These are phyloP conservation scores for Callionymus lyra DNA, from an alignment of 2,113 vertebrate genomes.

Conservation along the genomic window DNA sequence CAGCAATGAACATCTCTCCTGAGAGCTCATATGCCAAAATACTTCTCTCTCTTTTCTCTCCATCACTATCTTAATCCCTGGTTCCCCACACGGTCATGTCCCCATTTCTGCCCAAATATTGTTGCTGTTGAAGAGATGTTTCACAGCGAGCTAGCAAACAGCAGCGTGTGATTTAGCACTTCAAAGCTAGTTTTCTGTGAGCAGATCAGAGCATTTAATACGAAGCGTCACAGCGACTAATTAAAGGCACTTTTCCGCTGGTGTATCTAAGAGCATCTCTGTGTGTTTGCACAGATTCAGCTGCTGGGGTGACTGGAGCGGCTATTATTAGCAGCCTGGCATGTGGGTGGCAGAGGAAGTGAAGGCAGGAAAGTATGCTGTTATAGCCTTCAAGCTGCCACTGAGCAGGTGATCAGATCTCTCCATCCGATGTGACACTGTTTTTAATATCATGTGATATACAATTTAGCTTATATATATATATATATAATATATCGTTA, in stretches of 20 bases:
- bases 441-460: too few species aligned
- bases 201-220: too few species aligned
- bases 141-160: too few species aligned
- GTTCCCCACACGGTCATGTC: too few species aligned
- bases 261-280: constrained; percentile 2
- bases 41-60: constrained; percentile 1
- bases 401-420: constrained; percentile 9
- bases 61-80: background rate
- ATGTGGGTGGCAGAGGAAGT: constrained; percentile 51
- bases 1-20: constrained; percentile 19
- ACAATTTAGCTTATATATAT: too few species aligned
- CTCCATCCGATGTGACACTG: too few species aligned
- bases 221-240: too few species aligned
- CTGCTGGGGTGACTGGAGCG: constrained; percentile 48
- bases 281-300: constrained; percentile 35
- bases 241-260: too few species aligned
- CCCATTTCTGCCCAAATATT: constrained; percentile 7
- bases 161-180: too few species aligned
- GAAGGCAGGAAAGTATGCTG: constrained; percentile 29
- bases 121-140: too few species aligned
- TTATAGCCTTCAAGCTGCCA: constrained; percentile 33
- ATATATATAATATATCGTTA: too few species aligned
- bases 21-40: constrained; percentile 22
- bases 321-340: constrained; percentile 55
- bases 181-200: too few species aligned